These are phyloP conservation scores for Apodemia mormo DNA, from an alignment of 2,888 invertebrate genomes.

Conservation along the genomic window DNA sequence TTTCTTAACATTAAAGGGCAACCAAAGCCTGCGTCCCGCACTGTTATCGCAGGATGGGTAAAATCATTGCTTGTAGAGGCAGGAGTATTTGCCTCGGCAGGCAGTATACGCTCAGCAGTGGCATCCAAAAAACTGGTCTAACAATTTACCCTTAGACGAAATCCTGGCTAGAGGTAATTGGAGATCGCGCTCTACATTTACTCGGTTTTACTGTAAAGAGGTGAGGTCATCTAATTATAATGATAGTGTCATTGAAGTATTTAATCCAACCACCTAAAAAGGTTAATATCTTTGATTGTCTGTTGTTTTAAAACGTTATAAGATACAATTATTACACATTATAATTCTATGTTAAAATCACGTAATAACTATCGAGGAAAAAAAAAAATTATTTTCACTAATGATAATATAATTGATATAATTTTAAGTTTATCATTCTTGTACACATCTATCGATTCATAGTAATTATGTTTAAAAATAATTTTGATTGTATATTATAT, in stretches of 20 bases:
- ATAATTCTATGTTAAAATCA: too few relatives aligned
- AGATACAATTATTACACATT: too few relatives aligned
- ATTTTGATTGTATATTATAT: not conserved
- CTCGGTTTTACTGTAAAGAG: not conserved
- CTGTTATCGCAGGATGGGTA: conserved; percentile 37
- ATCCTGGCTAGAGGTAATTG: conserved; percentile 21
- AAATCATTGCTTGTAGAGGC: conserved; percentile 28
- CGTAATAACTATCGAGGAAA: too few relatives aligned
- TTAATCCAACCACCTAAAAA: not conserved
- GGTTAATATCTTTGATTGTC: too few relatives aligned
- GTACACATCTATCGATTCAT: too few relatives aligned
- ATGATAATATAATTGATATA: too few relatives aligned
- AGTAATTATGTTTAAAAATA: not conserved
- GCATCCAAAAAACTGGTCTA: conserved; percentile 31
- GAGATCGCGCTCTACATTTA: conserved; percentile 13
- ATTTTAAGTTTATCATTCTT: too few relatives aligned
- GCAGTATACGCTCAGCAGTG: conserved; percentile 33
- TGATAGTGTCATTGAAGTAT: not conserved
- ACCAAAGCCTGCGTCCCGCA: conserved; percentile 32
- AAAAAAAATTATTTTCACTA: not conserved
- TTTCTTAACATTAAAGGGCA: conserved; percentile 36
- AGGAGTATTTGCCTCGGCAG: conserved; percentile 23
- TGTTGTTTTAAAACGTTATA: too few relatives aligned
- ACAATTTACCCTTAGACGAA: conserved; percentile 32
- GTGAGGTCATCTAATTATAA: not conserved